Evolutionary conservation across 2,113 vertebrate species (phyloP).

Genomic region (Corythornis madagascariensis): DNA sequence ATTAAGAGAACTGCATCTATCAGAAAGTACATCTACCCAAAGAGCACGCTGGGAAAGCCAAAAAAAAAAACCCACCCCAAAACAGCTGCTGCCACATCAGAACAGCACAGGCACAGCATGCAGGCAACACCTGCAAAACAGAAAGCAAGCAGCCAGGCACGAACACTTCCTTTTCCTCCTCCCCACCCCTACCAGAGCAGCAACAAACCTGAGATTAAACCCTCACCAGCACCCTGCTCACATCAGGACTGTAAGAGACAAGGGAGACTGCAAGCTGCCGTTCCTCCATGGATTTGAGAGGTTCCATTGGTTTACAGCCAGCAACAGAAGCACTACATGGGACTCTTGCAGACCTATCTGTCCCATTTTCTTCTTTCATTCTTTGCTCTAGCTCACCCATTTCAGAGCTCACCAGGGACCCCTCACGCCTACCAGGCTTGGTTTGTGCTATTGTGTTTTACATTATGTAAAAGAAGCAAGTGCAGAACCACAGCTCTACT

Average conservation of each 20-base stretch:
- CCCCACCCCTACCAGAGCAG: background rate
- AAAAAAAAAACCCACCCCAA: constrained; percentile 10
- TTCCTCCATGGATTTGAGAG: background rate
- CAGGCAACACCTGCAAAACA: constrained; percentile 22
- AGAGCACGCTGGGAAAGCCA: background rate
- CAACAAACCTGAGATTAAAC: constrained; percentile 28
- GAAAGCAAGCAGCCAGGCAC: constrained; percentile 28
- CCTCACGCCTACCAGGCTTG: background rate
- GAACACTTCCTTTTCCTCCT: constrained; percentile 39
- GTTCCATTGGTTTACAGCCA: background rate
- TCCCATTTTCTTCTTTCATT: background rate
- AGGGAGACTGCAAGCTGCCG: background rate
- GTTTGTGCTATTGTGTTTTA: background rate
- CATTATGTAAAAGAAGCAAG: background rate
- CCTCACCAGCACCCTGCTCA: constrained; percentile 3
- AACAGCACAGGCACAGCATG: background rate
- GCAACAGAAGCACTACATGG: background rate
- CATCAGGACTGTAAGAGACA: background rate
- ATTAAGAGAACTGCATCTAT: background rate
- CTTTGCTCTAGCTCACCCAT: background rate
- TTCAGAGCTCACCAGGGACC: background rate
- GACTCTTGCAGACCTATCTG: background rate
- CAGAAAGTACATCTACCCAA: background rate
- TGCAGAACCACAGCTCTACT: background rate
- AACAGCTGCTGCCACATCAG: constrained; percentile 52